Percentiles rank a stretch among this genome's conserved stretches.
Evolutionary conservation across 2,113 vertebrate species (phyloP).

Genomic region (Sturnus vulgaris): DNA sequence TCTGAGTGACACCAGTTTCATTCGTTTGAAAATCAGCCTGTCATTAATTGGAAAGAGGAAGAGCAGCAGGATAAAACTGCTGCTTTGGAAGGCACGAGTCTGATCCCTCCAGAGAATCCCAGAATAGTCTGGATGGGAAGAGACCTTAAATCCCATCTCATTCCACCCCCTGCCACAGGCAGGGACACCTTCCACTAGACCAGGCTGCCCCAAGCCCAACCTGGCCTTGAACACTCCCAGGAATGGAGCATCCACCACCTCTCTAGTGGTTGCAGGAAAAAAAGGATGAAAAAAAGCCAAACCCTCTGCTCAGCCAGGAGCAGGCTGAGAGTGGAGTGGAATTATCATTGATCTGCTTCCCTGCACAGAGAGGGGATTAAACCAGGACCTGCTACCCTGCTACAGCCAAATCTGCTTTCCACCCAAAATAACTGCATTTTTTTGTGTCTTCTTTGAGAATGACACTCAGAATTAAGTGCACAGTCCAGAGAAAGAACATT

Average conservation of each 20-base stretch:
- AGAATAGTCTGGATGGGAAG: neutral
- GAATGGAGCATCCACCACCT: neutral
- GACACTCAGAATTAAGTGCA: neutral
- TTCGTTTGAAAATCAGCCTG: neutral
- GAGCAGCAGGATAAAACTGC: neutral
- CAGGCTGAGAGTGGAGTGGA: neutral
- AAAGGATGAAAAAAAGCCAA: neutral
- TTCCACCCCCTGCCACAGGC: neutral
- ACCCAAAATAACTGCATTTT: neutral
- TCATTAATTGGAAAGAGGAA: neutral
- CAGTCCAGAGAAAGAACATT: neutral
- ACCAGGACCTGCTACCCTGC: neutral
- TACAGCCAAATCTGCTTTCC: neutral
- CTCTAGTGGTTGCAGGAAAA: neutral
- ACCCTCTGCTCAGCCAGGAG: neutral
- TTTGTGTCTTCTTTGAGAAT: neutral
- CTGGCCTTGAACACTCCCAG: neutral
- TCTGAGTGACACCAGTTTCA: accelerated
- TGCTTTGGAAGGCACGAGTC: neutral
- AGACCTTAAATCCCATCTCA: neutral
- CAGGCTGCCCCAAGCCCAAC: neutral
- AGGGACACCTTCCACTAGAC: neutral
- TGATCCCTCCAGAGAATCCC: neutral
- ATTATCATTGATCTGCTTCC: accelerated
- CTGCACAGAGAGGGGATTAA: neutral